Evolutionary conservation across 1,140 invertebrate genomes (phyloP), one percentile per base, ranked within the genome.

Genomic region (Acromyrmex heyeri): DNA sequence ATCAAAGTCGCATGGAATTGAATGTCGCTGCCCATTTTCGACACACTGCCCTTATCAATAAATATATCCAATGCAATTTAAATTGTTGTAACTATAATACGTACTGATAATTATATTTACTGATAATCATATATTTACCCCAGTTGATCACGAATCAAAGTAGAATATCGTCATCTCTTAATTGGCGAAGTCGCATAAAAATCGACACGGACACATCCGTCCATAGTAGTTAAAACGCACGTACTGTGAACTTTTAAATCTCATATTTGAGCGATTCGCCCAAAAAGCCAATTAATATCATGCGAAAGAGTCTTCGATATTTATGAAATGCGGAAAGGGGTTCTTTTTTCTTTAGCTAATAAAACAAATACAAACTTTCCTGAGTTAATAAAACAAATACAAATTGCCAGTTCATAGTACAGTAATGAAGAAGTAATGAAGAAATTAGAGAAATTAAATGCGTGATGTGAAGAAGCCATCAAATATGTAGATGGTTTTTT

Each of bases 171-270:
- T 65, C 27, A 55, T 59, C 48, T 18, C 24, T 5, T 69, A 53
- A 55, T 75, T 48, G 59, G 16, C 21, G 48, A 85, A 50, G n/a
- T 59, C 5, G 7, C 18, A 3, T 30, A 55, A 38, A 48, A 57
- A 16, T 85, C 79, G 79, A 83, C 61, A 89, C 75, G 89, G 79
- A 86, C 78, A 88, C 27, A 91, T 91, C 90, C 90, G 90, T 91
- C 90, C 90, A 91, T 91, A 88, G 86, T 59, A 88, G 61, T 82
- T 91, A 86, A 87, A 86, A 57, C 61, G 21, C 18, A 24, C 30
- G 34, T 57, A 27, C 16, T 0, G 34, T 53, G 34, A 27, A 57
- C 14, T 79, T 50, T 44, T 34, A 62, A 16, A 38, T 72, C 55
- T 72, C 30, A 12, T 2, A 62, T 50, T 81, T 24, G 18, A 44